Base-by-base conservation (phyloP, 2,888 invertebrate genomes). In the Trissolcus brochymenae region DNA sequence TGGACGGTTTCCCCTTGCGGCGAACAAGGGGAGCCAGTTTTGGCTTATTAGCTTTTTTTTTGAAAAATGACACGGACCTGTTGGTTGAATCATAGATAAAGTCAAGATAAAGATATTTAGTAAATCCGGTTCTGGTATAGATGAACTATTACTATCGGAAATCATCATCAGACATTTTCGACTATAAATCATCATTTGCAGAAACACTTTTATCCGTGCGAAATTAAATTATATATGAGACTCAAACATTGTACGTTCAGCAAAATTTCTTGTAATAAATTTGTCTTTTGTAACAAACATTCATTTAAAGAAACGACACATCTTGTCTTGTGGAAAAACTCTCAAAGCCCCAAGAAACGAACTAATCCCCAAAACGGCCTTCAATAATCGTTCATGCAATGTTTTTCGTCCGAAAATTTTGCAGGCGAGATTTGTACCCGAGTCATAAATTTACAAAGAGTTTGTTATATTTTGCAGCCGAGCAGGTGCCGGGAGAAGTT, bases 391-490 rank as follows among this genome's bases (percentile, higher is more conserved):
- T 57, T 40, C 41, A 16, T 13, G 29, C 17, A 29, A 54, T 61
- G 50, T 46, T 59, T 75, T 62, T 64, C 46, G 19, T 54, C 40
- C 56, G 49, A 19, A 57, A 71, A 76, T 62, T 67, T 35, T 56
- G 53, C 56, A 9, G 6, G 43, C 53, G 29, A 51, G 64, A 73
- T 67, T 67, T 59, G 68, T 67, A 41, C 61, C 61, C 59, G 43
- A 50, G 77, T 41, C 67, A 72, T 80, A 76, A 80, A 80, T 80
- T 80, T 76, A 25, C 55, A n/a, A 21, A 54, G 59, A 65, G 55
- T 76, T 78, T 80, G 57, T 73, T 76, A 73, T 71, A 35, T 19
- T 62, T 53, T 43, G 64, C 68, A 50, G 56, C 60, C 67, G 78
- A 66, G 79, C 79, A 79, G 79, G 79, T 79, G 79, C 41, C 57